Conservation (phyloP, 2,888 invertebrate genomes). For the Chrysodeixis includens region DNA sequence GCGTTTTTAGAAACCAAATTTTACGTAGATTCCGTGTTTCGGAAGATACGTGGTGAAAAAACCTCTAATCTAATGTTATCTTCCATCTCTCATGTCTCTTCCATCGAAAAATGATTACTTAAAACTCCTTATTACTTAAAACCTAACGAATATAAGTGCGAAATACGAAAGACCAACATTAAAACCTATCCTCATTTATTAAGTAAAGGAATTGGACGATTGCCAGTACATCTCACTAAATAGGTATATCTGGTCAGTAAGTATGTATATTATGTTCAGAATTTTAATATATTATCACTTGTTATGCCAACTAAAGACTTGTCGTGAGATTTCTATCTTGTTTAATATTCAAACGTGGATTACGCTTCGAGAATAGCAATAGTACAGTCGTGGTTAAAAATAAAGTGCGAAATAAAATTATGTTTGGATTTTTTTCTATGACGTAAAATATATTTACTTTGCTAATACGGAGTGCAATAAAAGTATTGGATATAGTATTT, state of each 20-base stretch:
- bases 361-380: conserved; percentile 39
- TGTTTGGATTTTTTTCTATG: not conserved
- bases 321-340: conserved; percentile 48
- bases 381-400: not conserved
- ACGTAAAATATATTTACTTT: no score
- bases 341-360: conserved; percentile 39
- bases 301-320: conserved; percentile 41
- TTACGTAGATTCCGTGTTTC: no score
- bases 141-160: not conserved
- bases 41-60: no score
- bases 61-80: no score
- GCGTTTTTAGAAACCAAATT: no score
- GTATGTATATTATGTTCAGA: conserved; percentile 25
- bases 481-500: no score
- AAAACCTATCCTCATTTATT: conserved; percentile 14
- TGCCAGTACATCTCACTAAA: conserved; percentile 23
- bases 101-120: not conserved
- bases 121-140: not conserved
- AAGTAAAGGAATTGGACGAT: conserved; percentile 33
- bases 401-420: not conserved
- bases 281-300: conserved; percentile 47
- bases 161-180: not conserved
- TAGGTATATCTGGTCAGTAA: not conserved
- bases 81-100: no score
- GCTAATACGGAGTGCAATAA: no score